Evolutionary conservation across 2,888 invertebrate species (phyloP), one percentile per base, ranked within the genome.

Genomic region (Ennomos fuscantarius): DNA sequence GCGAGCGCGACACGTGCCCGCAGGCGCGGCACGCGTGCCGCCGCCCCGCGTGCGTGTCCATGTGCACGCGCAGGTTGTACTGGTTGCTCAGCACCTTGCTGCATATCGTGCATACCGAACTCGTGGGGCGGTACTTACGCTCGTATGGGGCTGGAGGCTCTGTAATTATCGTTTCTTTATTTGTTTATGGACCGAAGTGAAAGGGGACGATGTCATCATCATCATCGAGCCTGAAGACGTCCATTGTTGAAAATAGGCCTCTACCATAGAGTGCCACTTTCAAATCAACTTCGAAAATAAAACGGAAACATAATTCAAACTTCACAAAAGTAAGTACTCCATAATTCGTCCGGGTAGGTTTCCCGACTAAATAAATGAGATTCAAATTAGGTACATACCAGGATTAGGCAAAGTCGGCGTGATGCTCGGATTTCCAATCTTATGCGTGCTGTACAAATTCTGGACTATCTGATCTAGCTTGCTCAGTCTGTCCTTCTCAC

Each of bases 41-140:
- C 46, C 96, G 95, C 66, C 97, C 97, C 76, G 97, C 96, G 84
- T 97, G 97, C 13, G 97, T 97, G 79, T 97, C 97, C 95, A 97
- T 95, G 76, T 97, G 97, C 60, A 97, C 97, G 59, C 97, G 93
- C 71, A 97, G 87, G 83, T 97, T 97, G 91, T 97, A 97, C 83
- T 97, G 97, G 87, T 97, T 97, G 82, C 97, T 97, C 46, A 97
- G 92, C 56, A 97, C 96, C 82, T 97, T 97, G 78, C 96, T 96
- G 86, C 97, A 97, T 49, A 97, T 94, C 60, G 95, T 95, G 84
- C 97, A 97, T 11, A 95, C 95, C 6, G 96, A 89, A 55, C 79
- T 80, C 57, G 78, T 77, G 5, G 78, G 55, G 0, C 89, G 84
- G 86, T 86, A 90, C 68, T 88, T 89, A 49, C 85, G 74, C 57